A percentile compares a stretch with the other conserved stretches of the same genome.
phyloP scores from a whole-genome alignment of 2,113 vertebrate genomes.

The Sisor rabdophorus region DNA sequence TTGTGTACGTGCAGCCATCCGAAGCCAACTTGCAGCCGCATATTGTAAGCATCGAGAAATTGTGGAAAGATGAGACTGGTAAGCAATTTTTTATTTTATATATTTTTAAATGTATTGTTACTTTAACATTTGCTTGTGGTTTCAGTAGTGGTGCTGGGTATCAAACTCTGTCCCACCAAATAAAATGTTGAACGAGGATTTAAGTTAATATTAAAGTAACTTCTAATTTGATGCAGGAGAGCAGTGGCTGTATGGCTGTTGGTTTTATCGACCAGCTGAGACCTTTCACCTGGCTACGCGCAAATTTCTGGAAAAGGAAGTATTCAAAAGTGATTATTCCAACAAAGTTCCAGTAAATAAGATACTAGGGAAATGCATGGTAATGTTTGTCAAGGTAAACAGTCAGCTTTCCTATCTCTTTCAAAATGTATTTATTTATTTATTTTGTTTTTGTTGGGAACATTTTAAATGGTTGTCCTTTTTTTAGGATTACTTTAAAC shows the following conservation, averaged over 20 bases:
- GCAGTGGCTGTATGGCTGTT: slow-evolving; percentile 94
- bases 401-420: background rate
- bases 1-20: slow-evolving; percentile 89
- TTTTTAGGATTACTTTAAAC: slow-evolving; percentile 91
- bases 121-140: too few relatives aligned
- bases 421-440: background rate
- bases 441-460: background rate
- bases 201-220: background rate
- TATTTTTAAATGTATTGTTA: too few relatives aligned
- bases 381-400: slow-evolving; percentile 95
- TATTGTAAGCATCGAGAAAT: slow-evolving; percentile 92
- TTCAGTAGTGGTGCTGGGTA: too few relatives aligned
- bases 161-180: too few relatives aligned
- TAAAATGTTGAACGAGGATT: too few relatives aligned
- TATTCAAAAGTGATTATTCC: slow-evolving; percentile 97
- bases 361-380: slow-evolving; percentile 92
- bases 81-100: slow-evolving; percentile 40
- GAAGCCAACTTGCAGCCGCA: slow-evolving; percentile 87
- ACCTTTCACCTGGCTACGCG: slow-evolving; percentile 94
- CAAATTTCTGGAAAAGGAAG: slow-evolving; percentile 96
- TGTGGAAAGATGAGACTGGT: slow-evolving; percentile 95
- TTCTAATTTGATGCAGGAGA: slow-evolving; percentile 70
- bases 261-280: slow-evolving; percentile 97
- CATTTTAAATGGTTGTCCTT: background rate
- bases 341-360: slow-evolving; percentile 90